A percentile compares a stretch with the other conserved stretches of the same genome.
phyloP scores from a whole-genome alignment of 2,888 invertebrate species.

The Nowickia ferox region DNA sequence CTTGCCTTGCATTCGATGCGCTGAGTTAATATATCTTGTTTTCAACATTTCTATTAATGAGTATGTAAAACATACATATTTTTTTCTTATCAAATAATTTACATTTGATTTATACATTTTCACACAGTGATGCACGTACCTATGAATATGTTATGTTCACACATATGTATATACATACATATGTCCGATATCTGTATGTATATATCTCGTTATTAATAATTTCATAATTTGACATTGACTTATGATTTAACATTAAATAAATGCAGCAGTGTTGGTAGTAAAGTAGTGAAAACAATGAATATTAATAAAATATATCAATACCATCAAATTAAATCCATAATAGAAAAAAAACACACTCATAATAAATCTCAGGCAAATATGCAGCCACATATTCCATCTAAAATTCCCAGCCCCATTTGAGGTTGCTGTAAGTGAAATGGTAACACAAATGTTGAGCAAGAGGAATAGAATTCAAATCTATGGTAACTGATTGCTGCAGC shows the following conservation, averaged over 20 bases:
- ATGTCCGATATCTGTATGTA: neutral
- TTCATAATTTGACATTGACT: conserved; percentile 67
- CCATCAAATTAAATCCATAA: conserved; percentile 36
- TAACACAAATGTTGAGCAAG: conserved; percentile 15
- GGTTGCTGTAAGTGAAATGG: neutral
- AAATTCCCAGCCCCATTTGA: conserved; percentile 21
- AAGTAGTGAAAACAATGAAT: neutral
- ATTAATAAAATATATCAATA: conserved; percentile 59
- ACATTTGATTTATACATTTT: conserved; percentile 64
- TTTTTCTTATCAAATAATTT: conserved; percentile 62
- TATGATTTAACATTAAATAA: conserved; percentile 46
- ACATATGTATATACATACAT: neutral
- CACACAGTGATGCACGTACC: conserved; percentile 26
- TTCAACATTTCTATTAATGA: conserved; percentile 15
- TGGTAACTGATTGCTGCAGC: conserved; percentile 43
- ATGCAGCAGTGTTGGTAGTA: conserved; percentile 8
- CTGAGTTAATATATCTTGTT: conserved; percentile 11
- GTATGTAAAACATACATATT: conserved; percentile 27
- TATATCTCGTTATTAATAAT: conserved; percentile 38
- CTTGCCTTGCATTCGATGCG: conserved; percentile 36
- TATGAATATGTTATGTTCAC: neutral
- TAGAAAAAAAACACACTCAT: neutral
- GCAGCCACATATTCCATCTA: neutral
- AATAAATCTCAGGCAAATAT: conserved; percentile 54
- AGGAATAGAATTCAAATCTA: conserved; percentile 37